These are phyloP conservation scores for Helobdella robusta DNA, from an alignment of 2,888 invertebrate species.

Conservation along the genomic window DNA sequence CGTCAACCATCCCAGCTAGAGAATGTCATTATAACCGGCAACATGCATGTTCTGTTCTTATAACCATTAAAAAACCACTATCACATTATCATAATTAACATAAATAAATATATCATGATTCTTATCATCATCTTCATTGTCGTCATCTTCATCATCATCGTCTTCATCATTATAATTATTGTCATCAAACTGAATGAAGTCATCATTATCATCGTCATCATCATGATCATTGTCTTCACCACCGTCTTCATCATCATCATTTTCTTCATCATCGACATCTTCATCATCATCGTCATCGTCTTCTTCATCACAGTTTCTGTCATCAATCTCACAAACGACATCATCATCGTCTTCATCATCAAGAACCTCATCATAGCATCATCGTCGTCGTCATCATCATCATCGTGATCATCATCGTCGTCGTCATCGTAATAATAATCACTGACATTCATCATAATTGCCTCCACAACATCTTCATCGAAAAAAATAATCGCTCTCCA, in stretches of 20 bases:
- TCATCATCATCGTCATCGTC: slow-evolving; percentile 15
- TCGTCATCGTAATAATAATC: slow-evolving; percentile 22
- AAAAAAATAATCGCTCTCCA: too few species aligned
- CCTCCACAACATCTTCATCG: slow-evolving; percentile 2
- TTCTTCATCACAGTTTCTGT: slow-evolving; percentile 15
- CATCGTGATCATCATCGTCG: slow-evolving; percentile 23
- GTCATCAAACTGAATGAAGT: slow-evolving; percentile 16
- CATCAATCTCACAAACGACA: slow-evolving; percentile 19
- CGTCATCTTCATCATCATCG: slow-evolving; percentile 22
- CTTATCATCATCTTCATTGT: slow-evolving; percentile 21
- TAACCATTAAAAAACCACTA: background rate
- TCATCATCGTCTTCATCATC: slow-evolving; percentile 26
- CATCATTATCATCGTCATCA: slow-evolving; percentile 14
- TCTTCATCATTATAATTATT: slow-evolving; percentile 19
- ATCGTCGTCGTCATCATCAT: slow-evolving; percentile 14
- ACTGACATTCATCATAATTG: slow-evolving; percentile 15
- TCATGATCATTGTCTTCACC: background rate
- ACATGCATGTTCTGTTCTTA: too few species aligned
- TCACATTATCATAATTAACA: background rate
- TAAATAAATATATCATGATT: background rate
- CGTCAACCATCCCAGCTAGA: too few species aligned
- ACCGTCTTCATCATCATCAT: slow-evolving; percentile 5
- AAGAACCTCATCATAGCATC: slow-evolving; percentile 25
- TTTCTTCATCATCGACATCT: background rate
- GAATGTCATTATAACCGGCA: too few species aligned